Conservation (phyloP, 2,113 vertebrate genomes). For the Martes martes region DNA sequence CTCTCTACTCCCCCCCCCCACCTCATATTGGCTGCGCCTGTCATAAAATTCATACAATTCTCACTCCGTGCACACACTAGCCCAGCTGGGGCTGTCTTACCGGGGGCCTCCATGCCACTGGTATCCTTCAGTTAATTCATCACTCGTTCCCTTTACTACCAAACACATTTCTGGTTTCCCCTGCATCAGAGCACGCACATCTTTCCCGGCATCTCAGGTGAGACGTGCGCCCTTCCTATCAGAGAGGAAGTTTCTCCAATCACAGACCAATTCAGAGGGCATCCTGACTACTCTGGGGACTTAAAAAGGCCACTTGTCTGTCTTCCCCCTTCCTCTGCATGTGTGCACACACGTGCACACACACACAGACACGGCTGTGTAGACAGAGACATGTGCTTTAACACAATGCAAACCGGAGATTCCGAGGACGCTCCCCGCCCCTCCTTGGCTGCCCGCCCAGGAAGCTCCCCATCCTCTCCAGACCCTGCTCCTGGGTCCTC, state of each 20-base stretch:
- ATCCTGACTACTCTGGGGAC: neutral
- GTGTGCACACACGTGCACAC: neutral
- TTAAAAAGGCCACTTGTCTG: neutral
- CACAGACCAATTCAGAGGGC: neutral
- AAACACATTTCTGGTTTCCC: neutral
- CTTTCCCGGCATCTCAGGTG: neutral
- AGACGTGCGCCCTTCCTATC: too few relatives aligned
- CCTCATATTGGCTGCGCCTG: neutral
- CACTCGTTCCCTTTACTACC: neutral
- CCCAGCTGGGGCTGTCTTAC: neutral
- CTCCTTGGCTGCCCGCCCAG: slow-evolving; percentile 59
- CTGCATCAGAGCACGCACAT: neutral
- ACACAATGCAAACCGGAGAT: neutral
- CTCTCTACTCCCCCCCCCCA: neutral
- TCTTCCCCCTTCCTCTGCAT: neutral
- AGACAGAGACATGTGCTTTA: neutral
- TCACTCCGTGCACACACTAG: neutral
- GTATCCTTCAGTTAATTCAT: neutral
- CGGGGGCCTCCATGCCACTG: neutral
- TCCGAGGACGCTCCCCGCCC: neutral
- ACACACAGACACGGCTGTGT: neutral
- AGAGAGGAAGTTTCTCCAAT: neutral
- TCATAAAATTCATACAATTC: neutral
- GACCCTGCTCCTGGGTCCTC: slow-evolving; percentile 38
- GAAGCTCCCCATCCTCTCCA: slow-evolving; percentile 60